A percentile compares a stretch with the other conserved stretches of the same genome.
Evolutionary conservation across 2,888 invertebrate species (phyloP).

Genomic region (Oligia fasciuncula): DNA sequence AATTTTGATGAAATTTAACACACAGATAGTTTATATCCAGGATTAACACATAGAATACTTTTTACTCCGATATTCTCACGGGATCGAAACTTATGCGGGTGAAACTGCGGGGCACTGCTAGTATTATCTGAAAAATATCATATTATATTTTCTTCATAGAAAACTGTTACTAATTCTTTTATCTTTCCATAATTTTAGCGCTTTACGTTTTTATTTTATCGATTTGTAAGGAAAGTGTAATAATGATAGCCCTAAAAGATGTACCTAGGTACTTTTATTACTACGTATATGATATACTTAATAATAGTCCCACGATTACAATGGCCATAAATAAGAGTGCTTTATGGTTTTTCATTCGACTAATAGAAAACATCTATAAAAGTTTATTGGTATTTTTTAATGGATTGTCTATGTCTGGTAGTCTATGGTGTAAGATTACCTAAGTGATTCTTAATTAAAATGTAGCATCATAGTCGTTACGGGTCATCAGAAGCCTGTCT

Average conservation of each 20-base stretch:
- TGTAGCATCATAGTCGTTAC: background rate
- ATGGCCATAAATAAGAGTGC: conserved; percentile 32
- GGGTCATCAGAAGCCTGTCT: background rate
- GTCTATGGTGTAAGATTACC: background rate
- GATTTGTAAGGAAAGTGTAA: no score
- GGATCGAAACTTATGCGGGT: no score
- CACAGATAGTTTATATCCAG: no score
- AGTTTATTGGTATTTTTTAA: conserved; percentile 58
- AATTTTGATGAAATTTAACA: no score
- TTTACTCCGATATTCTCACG: no score
- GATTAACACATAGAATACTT: no score
- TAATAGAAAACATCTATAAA: conserved; percentile 45
- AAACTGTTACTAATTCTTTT: background rate
- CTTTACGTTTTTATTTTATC: no score
- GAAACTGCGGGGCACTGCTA: no score
- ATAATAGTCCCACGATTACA: conserved; percentile 30
- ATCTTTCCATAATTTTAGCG: background rate
- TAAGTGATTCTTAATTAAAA: conserved; percentile 10
- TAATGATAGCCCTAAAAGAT: background rate
- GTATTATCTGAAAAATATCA: background rate
- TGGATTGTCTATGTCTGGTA: conserved; percentile 29
- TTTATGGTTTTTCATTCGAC: conserved; percentile 51
- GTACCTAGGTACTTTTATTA: background rate
- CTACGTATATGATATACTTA: background rate
- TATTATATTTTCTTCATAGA: background rate